phyloP scores from a whole-genome alignment of 2,888 invertebrate genomes.

The Sarcophaga variegata region DNA sequence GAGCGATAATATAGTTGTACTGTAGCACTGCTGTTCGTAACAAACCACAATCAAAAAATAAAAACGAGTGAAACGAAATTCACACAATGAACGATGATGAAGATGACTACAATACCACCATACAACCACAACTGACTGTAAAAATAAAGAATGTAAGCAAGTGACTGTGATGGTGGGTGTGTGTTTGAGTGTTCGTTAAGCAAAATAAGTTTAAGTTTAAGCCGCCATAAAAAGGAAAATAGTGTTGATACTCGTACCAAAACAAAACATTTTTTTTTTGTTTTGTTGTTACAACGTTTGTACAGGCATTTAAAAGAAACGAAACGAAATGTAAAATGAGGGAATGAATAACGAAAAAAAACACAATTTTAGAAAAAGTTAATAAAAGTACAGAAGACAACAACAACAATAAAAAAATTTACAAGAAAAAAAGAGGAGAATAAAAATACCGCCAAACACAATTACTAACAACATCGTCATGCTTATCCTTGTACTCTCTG shows the following conservation, averaged over 20 bases:
- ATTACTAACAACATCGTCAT: background rate
- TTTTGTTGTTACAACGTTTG: background rate
- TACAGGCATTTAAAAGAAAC: no score
- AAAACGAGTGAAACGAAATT: constrained; percentile 2
- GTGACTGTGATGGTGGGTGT: background rate
- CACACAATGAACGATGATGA: constrained; percentile 7
- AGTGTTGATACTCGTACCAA: constrained; percentile 2
- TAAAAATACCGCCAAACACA: constrained; percentile 26
- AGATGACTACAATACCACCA: background rate
- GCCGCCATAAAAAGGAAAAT: constrained; percentile 8
- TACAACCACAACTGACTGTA: background rate
- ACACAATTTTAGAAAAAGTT: background rate
- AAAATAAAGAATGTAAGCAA: background rate
- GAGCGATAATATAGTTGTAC: no score
- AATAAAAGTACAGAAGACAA: background rate
- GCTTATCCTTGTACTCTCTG: background rate
- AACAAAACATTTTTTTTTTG: background rate
- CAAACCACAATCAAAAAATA: background rate
- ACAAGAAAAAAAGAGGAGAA: background rate
- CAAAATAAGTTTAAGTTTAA: constrained; percentile 17
- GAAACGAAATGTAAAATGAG: background rate
- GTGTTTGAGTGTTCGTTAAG: background rate
- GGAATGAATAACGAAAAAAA: constrained; percentile 2
- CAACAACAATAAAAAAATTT: background rate
- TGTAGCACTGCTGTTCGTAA: background rate